Percentiles rank a stretch among this genome's conserved stretches.
Evolutionary conservation across 2,797 vertebrate species (phyloP).

Genomic region (Trematomus bernacchii): DNA sequence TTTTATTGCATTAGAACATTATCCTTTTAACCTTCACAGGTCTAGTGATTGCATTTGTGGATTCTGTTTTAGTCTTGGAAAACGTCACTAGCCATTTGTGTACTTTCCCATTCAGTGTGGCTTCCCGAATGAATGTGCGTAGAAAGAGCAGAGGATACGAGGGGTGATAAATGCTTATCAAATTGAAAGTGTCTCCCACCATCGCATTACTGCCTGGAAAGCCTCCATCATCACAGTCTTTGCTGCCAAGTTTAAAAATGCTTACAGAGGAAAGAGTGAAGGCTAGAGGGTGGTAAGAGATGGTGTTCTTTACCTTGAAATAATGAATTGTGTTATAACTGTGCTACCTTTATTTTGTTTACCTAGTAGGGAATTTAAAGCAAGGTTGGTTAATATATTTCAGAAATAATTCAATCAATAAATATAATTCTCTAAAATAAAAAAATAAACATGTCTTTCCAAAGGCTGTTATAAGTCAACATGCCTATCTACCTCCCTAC

Average conservation of each 20-base stretch:
- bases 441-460: no score
- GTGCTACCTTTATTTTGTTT: background rate
- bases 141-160: constrained; percentile 29
- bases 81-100: background rate
- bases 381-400: no score
- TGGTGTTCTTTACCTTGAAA: constrained; percentile 34
- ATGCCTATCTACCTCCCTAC: no score
- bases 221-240: constrained; percentile 57
- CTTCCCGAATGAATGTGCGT: constrained; percentile 28
- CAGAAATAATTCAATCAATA: no score
- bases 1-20: constrained; percentile 76
- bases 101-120: constrained; percentile 23
- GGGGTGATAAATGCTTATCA: constrained; percentile 62
- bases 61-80: background rate
- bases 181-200: constrained; percentile 62
- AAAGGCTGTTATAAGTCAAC: no score
- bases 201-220: constrained; percentile 66
- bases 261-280: constrained; percentile 29
- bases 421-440: no score
- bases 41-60: constrained; percentile 11
- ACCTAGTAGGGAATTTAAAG: background rate
- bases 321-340: constrained; percentile 24
- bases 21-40: constrained; percentile 62
- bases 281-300: constrained; percentile 25
- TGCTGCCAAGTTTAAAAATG: constrained; percentile 64